Conservation (phyloP, 2,113 vertebrate species). For the Emydocephalus ijimae region DNA sequence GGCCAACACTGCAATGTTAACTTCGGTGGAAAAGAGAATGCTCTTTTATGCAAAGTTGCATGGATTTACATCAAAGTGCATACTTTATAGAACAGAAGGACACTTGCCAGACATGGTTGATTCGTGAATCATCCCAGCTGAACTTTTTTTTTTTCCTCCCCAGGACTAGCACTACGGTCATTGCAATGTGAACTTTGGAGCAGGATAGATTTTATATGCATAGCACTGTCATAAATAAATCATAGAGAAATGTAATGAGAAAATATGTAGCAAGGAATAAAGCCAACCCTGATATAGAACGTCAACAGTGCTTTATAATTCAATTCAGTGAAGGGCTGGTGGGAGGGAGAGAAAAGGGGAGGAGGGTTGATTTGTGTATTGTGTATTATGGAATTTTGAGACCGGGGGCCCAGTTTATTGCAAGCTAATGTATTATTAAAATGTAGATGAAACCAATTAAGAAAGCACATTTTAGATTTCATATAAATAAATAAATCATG, state of each 20-base stretch:
- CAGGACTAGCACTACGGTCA: slow-evolving; percentile 53
- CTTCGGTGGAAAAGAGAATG: slow-evolving; percentile 1
- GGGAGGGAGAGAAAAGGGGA: slow-evolving; percentile 56
- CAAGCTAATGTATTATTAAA: slow-evolving; percentile 51
- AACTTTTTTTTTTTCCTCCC: slow-evolving; percentile 47
- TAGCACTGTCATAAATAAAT: slow-evolving; percentile 71
- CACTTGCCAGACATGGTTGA: slow-evolving; percentile 41
- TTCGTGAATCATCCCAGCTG: slow-evolving; percentile 51
- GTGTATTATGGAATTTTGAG: slow-evolving; percentile 44
- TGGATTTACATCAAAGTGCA: slow-evolving; percentile 25
- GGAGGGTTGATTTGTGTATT: slow-evolving; percentile 40
- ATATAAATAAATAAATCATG: slow-evolving; percentile 41
- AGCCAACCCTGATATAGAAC: slow-evolving; percentile 51
- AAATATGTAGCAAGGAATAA: slow-evolving; percentile 67
- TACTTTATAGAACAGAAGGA: slow-evolving; percentile 26
- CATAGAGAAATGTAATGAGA: slow-evolving; percentile 65
- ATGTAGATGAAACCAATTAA: slow-evolving; percentile 38
- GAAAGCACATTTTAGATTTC: slow-evolving; percentile 6
- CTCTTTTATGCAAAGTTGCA: background rate
- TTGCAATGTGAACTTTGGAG: slow-evolving; percentile 65
- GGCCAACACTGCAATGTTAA: background rate
- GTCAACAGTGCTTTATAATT: slow-evolving; percentile 64
- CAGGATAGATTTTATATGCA: slow-evolving; percentile 60
- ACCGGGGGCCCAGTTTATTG: slow-evolving; percentile 38
- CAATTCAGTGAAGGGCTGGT: slow-evolving; percentile 55